Evolutionary conservation across 2,797 vertebrate genomes (phyloP).

Genomic region (Micromesistius poutassou): DNA sequence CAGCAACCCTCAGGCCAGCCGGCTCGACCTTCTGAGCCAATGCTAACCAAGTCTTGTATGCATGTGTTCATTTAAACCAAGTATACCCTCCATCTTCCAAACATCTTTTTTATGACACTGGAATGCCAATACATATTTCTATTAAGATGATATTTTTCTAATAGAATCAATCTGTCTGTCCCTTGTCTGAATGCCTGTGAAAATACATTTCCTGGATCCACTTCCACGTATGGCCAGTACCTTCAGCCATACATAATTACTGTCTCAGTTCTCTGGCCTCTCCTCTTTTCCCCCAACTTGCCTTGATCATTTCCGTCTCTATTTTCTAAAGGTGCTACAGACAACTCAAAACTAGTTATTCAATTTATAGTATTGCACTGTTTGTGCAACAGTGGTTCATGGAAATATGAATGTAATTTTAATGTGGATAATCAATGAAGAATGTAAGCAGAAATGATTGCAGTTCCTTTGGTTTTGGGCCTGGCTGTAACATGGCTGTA

Average conservation of each 20-base stretch:
- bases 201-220: constrained; percentile 46
- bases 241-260: constrained; percentile 25
- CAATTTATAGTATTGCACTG: neutral
- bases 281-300: neutral
- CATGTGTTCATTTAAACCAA: neutral
- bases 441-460: constrained; percentile 1
- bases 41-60: neutral
- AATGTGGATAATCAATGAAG: constrained; percentile 1
- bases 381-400: neutral
- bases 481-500: neutral
- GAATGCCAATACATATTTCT: neutral
- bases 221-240: constrained; percentile 32
- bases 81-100: neutral
- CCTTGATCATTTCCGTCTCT: neutral
- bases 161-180: constrained; percentile 21
- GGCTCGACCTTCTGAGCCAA: neutral
- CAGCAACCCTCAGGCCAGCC: neutral
- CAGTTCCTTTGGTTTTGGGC: constrained; percentile 1
- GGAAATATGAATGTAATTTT: neutral
- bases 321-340: neutral
- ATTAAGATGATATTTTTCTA: neutral
- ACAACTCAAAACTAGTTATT: neutral
- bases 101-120: neutral
- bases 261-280: neutral
- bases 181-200: constrained; percentile 22